Conservation (phyloP, 1,140 invertebrate genomes). For the Papilio helenus region DNA sequence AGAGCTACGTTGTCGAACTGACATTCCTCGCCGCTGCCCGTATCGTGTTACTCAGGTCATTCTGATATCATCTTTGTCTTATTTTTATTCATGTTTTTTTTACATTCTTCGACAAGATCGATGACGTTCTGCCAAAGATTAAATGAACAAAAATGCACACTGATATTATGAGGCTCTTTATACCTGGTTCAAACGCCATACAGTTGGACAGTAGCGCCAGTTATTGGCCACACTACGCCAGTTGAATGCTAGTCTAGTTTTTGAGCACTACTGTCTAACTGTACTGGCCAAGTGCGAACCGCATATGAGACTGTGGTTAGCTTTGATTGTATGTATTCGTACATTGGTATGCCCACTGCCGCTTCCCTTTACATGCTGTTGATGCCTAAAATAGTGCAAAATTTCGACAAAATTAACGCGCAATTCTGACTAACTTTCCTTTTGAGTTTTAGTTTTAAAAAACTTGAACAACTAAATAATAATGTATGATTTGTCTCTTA, state of each 20-base stretch:
- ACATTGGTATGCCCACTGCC: no score
- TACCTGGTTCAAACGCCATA: neutral
- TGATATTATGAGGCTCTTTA: neutral
- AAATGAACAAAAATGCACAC: neutral
- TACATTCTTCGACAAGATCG: neutral
- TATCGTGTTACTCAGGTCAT: slow-evolving; percentile 22
- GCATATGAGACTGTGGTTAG: no score
- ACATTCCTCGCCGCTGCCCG: neutral
- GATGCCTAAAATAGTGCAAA: no score
- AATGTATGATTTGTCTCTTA: neutral
- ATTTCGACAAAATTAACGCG: neutral
- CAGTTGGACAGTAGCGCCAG: no score
- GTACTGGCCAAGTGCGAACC: no score
- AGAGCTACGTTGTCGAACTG: neutral
- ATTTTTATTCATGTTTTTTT: slow-evolving; percentile 4
- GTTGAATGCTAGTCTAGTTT: no score
- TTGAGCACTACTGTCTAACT: no score
- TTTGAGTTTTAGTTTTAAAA: neutral
- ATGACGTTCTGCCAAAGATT: neutral
- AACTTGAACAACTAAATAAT: neutral
- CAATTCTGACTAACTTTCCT: neutral
- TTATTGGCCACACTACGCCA: no score
- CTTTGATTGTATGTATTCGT: no score
- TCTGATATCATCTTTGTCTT: neutral
- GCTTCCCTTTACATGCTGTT: no score